Percentiles rank a stretch among this genome's conserved stretches.
Evolutionary conservation across 2,888 invertebrate genomes (phyloP).

Genomic region (Sericinus montela): DNA sequence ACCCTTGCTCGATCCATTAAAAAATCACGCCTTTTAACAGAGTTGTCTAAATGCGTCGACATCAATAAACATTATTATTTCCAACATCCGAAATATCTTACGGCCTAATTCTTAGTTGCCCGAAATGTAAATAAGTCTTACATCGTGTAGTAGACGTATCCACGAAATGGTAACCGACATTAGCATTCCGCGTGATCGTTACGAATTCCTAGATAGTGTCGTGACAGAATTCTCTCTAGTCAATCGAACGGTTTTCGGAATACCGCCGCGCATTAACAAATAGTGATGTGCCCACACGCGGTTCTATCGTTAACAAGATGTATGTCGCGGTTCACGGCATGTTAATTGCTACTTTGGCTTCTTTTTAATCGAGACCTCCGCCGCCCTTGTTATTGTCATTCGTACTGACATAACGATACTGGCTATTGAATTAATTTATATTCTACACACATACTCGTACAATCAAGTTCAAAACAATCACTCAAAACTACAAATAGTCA

Average conservation of each 20-base stretch:
- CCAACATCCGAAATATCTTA: conserved; percentile 10
- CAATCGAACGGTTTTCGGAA: conserved; percentile 43
- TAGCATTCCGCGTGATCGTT: conserved; percentile 46
- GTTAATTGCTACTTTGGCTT: neutral
- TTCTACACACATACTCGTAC: too few relatives aligned
- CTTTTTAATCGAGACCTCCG: conserved; percentile 1
- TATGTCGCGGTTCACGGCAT: neutral
- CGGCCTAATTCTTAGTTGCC: conserved; percentile 42
- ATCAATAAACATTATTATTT: neutral
- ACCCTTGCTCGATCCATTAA: too few relatives aligned
- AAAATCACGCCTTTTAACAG: neutral
- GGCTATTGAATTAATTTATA: too few relatives aligned
- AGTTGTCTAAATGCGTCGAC: neutral
- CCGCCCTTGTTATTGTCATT: neutral
- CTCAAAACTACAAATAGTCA: too few relatives aligned
- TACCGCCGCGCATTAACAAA: conserved; percentile 33
- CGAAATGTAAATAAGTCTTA: conserved; percentile 15
- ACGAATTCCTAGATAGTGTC: conserved; percentile 46
- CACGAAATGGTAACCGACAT: conserved; percentile 29
- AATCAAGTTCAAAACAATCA: too few relatives aligned
- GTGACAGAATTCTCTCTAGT: conserved; percentile 39
- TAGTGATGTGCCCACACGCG: conserved; percentile 15
- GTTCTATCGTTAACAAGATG: conserved; percentile 4
- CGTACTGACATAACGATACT: neutral
- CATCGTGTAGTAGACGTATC: conserved; percentile 19